Evolutionary conservation across 2,888 invertebrate genomes (phyloP).

Genomic region (Heliconius ethilla): DNA sequence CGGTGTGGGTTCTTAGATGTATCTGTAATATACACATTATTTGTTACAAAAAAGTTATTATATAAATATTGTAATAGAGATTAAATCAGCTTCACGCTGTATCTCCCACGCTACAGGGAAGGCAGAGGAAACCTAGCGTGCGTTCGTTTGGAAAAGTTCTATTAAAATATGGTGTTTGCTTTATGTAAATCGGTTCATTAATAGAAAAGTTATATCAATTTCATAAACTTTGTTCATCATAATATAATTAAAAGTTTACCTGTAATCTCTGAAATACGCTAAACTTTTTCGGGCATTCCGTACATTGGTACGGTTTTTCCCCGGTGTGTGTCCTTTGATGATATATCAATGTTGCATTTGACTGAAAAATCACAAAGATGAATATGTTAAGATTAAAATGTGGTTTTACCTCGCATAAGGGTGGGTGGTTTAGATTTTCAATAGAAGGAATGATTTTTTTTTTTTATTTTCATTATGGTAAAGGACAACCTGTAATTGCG

Average conservation of each 20-base stretch:
- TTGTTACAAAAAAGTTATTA: too few relatives aligned
- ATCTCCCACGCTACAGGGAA: too few relatives aligned
- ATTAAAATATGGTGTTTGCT: too few relatives aligned
- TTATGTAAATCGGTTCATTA: too few relatives aligned
- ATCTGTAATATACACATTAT: constrained; percentile 44
- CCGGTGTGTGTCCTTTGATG: constrained; percentile 58
- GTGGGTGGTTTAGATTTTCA: too few relatives aligned
- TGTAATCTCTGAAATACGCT: constrained; percentile 52
- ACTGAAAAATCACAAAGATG: constrained; percentile 52
- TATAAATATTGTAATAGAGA: too few relatives aligned
- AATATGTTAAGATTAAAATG: background rate
- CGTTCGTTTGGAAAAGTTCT: too few relatives aligned
- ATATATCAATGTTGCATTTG: constrained; percentile 56
- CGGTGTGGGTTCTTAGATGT: constrained; percentile 52
- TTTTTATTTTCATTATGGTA: background rate
- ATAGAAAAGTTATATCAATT: too few relatives aligned
- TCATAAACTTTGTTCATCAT: background rate
- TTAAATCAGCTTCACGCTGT: too few relatives aligned
- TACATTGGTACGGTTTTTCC: constrained; percentile 54
- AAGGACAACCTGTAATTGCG: background rate
- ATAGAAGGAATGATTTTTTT: too few relatives aligned
- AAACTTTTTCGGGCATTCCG: constrained; percentile 54
- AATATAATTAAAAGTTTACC: constrained; percentile 41
- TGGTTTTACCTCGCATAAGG: background rate
- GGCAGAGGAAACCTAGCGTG: too few relatives aligned